Conservation (phyloP, 1,140 invertebrate species). For the Drepana arcuata region DNA sequence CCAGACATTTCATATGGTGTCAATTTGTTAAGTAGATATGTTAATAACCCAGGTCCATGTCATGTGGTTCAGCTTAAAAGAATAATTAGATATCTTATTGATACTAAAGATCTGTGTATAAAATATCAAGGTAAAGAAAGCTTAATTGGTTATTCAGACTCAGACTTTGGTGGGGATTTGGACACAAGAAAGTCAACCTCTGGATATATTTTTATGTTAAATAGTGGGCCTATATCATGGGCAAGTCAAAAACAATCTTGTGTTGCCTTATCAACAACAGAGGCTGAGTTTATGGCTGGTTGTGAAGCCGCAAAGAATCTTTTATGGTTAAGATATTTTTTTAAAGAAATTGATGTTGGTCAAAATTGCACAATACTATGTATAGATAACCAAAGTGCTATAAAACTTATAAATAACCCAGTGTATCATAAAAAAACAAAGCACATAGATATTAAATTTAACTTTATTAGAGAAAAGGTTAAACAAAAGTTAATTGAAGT, state of each 20-base stretch:
- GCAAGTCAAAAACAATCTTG: slow-evolving; percentile 10
- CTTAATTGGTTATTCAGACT: slow-evolving; percentile 12
- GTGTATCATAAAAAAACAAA: slow-evolving; percentile 27
- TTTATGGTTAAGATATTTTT: slow-evolving; percentile 13
- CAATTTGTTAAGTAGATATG: slow-evolving; percentile 14
- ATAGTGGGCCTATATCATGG: slow-evolving; percentile 12
- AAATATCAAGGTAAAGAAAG: slow-evolving; percentile 1
- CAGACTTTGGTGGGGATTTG: slow-evolving; percentile 14
- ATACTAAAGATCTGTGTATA: slow-evolving; percentile 13
- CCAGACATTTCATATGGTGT: slow-evolving; percentile 10
- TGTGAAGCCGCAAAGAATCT: slow-evolving; percentile 9
- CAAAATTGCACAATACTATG: neutral
- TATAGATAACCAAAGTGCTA: slow-evolving; percentile 7
- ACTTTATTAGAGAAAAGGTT: slow-evolving; percentile 24
- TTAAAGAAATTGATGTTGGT: slow-evolving; percentile 3
- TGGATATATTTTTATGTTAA: slow-evolving; percentile 13
- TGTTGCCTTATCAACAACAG: slow-evolving; percentile 10
- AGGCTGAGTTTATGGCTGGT: slow-evolving; percentile 13
- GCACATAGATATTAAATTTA: slow-evolving; percentile 31
- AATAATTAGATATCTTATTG: slow-evolving; percentile 10
- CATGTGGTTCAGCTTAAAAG: slow-evolving; percentile 12
- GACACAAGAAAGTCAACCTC: slow-evolving; percentile 8
- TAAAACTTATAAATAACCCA: slow-evolving; percentile 12
- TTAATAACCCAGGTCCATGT: slow-evolving; percentile 12
- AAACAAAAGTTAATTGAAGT: slow-evolving; percentile 3